Conservation (phyloP, 92 coral and sea anemone species). For the Desmophyllum pertusum region DNA sequence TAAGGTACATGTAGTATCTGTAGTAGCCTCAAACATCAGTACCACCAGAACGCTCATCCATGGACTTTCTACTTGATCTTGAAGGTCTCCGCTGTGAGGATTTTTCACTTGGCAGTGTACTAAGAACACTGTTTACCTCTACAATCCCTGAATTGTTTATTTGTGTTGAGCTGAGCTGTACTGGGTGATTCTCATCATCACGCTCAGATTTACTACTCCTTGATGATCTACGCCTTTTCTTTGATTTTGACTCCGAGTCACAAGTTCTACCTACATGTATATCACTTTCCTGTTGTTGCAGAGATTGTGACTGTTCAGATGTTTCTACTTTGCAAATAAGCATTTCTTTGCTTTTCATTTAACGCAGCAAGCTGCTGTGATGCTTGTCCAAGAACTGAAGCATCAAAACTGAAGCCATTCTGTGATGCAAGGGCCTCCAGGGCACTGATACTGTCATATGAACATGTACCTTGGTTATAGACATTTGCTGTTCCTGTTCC, state of each 20-base stretch:
- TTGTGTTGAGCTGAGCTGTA: neutral
- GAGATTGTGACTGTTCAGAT: neutral
- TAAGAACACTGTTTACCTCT: neutral
- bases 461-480: slow-evolving; percentile 23
- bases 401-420: slow-evolving; percentile 68
- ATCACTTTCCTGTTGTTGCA: slow-evolving; percentile 22
- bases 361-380: slow-evolving; percentile 52
- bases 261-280: neutral
- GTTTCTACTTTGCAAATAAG: slow-evolving; percentile 16
- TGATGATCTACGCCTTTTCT: slow-evolving; percentile 36
- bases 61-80: slow-evolving; percentile 40
- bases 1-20: neutral
- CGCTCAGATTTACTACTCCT: slow-evolving; percentile 32
- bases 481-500: neutral
- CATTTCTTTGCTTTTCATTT: slow-evolving; percentile 34
- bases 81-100: slow-evolving; percentile 28
- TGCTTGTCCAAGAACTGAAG: slow-evolving; percentile 50
- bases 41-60: slow-evolving; percentile 9
- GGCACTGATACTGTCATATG: slow-evolving; percentile 60
- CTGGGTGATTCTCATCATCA: slow-evolving; percentile 10
- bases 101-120: neutral
- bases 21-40: neutral
- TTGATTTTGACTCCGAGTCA: slow-evolving; percentile 19
- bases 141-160: neutral
- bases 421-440: slow-evolving; percentile 72